These are phyloP conservation scores for Cotesia typhae DNA, from an alignment of 1,140 invertebrate species.

Conservation along the genomic window DNA sequence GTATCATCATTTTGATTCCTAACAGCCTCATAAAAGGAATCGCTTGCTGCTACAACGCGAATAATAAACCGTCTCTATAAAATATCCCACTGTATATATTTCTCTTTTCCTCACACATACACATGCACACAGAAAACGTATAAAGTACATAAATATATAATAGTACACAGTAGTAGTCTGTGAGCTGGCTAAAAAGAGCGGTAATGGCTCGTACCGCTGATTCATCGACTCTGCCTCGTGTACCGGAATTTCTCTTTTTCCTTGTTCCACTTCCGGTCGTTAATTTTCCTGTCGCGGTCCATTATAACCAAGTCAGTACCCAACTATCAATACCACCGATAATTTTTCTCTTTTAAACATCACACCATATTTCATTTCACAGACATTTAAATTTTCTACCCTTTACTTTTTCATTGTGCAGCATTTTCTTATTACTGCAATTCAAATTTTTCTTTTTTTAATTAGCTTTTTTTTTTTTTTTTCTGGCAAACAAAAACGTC, in stretches of 20 bases:
- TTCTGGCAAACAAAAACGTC: too few species aligned
- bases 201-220: conserved; percentile 34
- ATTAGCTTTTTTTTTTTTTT: neutral
- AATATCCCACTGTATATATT: neutral
- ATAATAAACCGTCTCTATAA: conserved; percentile 25
- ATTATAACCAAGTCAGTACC: conserved; percentile 27
- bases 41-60: conserved; percentile 1
- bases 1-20: conserved; percentile 12
- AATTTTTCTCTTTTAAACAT: conserved; percentile 1
- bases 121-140: neutral
- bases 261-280: conserved; percentile 27
- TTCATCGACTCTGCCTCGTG: conserved; percentile 28
- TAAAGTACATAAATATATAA: conserved; percentile 1
- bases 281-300: conserved; percentile 32
- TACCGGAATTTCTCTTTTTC: conserved; percentile 34
- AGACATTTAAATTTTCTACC: neutral
- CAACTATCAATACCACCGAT: conserved; percentile 21
- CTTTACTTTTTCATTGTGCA: neutral
- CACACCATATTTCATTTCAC: conserved; percentile 6
- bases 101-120: neutral
- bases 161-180: too few species aligned
- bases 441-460: neutral
- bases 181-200: conserved; percentile 7
- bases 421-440: neutral
- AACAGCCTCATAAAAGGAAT: conserved; percentile 19